A percentile compares a stretch with the other conserved stretches of the same genome.
These are phyloP conservation scores for Oceanodroma leucorhoa DNA, from an alignment of 2,797 vertebrate species.

Conservation along the genomic window DNA sequence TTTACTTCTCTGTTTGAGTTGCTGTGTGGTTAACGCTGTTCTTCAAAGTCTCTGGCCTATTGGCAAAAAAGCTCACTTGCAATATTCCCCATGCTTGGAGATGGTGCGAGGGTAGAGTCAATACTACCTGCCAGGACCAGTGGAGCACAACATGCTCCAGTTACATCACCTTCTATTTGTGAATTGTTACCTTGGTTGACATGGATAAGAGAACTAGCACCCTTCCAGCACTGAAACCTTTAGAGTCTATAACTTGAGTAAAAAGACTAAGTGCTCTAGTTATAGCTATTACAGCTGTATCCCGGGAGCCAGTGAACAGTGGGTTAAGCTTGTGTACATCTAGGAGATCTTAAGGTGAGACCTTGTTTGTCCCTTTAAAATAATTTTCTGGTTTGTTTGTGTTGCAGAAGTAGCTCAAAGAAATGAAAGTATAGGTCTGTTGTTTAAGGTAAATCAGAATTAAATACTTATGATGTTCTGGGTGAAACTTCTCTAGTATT, in stretches of 20 bases:
- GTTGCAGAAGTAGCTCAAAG: neutral
- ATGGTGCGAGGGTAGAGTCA: neutral
- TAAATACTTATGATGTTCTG: neutral
- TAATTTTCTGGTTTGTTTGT: neutral
- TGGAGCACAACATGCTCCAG: slow-evolving; percentile 31
- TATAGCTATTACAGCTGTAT: neutral
- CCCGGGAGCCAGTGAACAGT: neutral
- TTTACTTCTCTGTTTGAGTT: neutral
- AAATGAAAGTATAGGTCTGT: neutral
- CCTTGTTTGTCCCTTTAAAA: neutral
- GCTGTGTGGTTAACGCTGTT: neutral
- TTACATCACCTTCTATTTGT: slow-evolving; percentile 56
- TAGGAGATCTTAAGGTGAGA: neutral
- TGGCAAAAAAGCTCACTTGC: neutral
- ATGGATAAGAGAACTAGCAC: neutral
- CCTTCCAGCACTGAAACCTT: neutral
- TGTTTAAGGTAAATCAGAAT: neutral
- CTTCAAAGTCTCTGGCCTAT: neutral
- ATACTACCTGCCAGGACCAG: slow-evolving; percentile 27
- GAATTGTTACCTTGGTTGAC: slow-evolving; percentile 50
- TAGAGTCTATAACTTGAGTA: neutral
- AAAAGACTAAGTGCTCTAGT: neutral
- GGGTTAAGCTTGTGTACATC: neutral
- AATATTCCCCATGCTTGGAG: neutral
- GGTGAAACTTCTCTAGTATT: neutral